These are phyloP conservation scores for Xyliphius kryptos DNA, from an alignment of 2,113 vertebrate species.

Conservation along the genomic window DNA sequence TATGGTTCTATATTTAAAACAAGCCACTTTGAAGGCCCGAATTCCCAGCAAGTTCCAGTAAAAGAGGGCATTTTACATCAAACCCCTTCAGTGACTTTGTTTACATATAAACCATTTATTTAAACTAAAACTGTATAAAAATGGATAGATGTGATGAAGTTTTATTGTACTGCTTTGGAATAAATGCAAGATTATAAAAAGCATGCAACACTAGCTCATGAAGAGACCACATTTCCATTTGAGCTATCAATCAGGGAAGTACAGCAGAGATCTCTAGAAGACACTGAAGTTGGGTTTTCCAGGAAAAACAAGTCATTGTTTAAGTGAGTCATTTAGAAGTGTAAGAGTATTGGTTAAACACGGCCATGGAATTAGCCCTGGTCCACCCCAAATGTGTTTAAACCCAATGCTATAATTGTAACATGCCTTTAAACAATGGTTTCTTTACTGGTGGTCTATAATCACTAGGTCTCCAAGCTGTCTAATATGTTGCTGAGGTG, in stretches of 20 bases:
- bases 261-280: constrained; percentile 4
- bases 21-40: too few relatives aligned
- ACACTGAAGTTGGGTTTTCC: constrained; percentile 7
- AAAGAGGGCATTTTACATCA: too few relatives aligned
- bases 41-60: too few relatives aligned
- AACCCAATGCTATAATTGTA: constrained; percentile 29
- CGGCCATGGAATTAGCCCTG: constrained; percentile 14
- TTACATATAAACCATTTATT: too few relatives aligned
- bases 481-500: constrained; percentile 39
- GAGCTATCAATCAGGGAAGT: not conserved
- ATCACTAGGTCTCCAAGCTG: constrained; percentile 36
- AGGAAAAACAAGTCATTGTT: constrained; percentile 31
- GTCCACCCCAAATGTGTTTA: constrained; percentile 35
- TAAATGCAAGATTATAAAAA: too few relatives aligned
- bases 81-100: too few relatives aligned
- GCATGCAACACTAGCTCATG: too few relatives aligned
- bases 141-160: too few relatives aligned
- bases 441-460: constrained; percentile 39
- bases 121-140: too few relatives aligned
- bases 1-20: too few relatives aligned
- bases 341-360: constrained; percentile 22
- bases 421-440: constrained; percentile 41
- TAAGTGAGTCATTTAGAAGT: constrained; percentile 21
- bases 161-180: too few relatives aligned
- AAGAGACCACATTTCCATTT: too few relatives aligned